These are phyloP conservation scores for Oscheius sp. DNA, from an alignment of 1,140 invertebrate species.

Conservation along the genomic window DNA sequence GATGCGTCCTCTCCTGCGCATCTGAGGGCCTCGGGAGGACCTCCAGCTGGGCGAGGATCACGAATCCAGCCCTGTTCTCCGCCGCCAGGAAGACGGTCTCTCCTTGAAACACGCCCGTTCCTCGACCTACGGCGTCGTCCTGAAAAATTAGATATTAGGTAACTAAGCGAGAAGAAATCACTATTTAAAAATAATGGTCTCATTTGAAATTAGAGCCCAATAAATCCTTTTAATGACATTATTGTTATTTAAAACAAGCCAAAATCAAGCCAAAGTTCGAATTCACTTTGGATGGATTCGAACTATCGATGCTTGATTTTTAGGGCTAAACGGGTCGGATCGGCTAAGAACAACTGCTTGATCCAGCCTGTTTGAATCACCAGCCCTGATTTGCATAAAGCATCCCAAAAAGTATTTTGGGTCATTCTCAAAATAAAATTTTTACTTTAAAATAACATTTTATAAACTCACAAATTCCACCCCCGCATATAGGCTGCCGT, in stretches of 20 bases:
- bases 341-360: no score
- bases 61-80: conserved; percentile 67
- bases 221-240: no score
- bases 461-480: conserved; percentile 67
- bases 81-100: conserved; percentile 66
- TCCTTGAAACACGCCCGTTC: conserved; percentile 65
- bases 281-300: no score
- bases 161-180: neutral
- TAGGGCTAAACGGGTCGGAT: no score
- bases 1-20: neutral
- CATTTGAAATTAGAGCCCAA: neutral
- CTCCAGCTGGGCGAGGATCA: conserved; percentile 63
- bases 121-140: conserved; percentile 66
- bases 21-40: conserved; percentile 1
- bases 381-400: conserved; percentile 46
- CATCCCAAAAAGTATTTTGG: conserved; percentile 71
- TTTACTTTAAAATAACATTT: neutral
- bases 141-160: conserved; percentile 51
- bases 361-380: no score
- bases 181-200: conserved; percentile 59
- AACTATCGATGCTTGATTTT: no score
- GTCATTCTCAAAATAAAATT: conserved; percentile 73
- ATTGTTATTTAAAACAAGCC: no score
- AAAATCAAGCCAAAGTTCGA: no score
- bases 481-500: conserved; percentile 66